Conservation (phyloP, 2,888 invertebrate genomes). For the Netelia inedita region DNA sequence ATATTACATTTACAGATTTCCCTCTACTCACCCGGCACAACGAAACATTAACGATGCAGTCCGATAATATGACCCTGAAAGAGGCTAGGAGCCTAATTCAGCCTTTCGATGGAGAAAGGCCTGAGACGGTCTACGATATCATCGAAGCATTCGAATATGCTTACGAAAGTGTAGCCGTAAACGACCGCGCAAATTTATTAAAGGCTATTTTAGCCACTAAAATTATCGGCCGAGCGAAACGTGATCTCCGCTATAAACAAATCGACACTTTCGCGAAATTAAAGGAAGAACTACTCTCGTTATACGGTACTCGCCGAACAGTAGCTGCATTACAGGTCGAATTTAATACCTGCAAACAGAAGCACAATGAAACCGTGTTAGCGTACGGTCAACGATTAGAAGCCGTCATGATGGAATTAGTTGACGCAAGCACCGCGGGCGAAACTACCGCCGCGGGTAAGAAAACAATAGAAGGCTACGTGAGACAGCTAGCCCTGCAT, state of each 20-base stretch:
- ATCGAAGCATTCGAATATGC: background rate
- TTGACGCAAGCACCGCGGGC: background rate
- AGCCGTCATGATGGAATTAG: too few species aligned
- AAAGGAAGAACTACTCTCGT: slow-evolving; percentile 8
- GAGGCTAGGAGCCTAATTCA: background rate
- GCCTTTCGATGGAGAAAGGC: background rate
- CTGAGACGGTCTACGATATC: background rate
- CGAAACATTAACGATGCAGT: background rate
- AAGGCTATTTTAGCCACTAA: background rate
- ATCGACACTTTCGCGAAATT: background rate
- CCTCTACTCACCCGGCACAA: background rate
- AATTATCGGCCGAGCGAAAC: background rate
- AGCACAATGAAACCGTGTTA: background rate
- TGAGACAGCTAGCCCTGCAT: background rate
- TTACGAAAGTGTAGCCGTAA: background rate
- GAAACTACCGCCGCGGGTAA: background rate
- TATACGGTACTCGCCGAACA: slow-evolving; percentile 11
- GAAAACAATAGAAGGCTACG: background rate
- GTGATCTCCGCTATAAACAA: slow-evolving; percentile 11
- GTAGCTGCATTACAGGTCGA: slow-evolving; percentile 22
- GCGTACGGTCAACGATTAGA: slow-evolving; percentile 22
- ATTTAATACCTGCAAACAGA: slow-evolving; percentile 22
- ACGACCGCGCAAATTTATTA: background rate
- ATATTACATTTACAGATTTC: slow-evolving; percentile 7
- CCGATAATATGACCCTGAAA: background rate